Base-by-base conservation (phyloP, 2,113 vertebrate genomes). In the Anthoscopus minutus region DNA sequence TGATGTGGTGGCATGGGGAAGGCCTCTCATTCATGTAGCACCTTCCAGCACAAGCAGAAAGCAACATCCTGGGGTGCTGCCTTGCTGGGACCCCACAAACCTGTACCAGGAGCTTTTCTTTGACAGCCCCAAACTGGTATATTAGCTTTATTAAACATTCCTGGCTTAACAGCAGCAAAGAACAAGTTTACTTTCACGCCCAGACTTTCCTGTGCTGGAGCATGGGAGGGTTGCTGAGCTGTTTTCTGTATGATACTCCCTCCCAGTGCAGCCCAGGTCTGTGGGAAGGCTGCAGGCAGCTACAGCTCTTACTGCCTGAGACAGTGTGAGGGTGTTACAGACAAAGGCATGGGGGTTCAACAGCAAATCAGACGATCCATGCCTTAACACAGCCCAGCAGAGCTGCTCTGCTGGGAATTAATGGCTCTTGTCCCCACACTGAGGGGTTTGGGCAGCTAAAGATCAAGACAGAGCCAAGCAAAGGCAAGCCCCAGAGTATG, bases 101-200 rank as follows among this genome's bases (percentile, higher is more conserved):
- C 86, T 58, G 79, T 45, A 35, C 66, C 27, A 73, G 45, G 31
- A 78, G 66, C 51, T 76, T 50, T 6, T n/a, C 33, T 66, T 65
- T 33, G 24, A 38, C 2, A 11, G 50, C 54, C 35, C 38, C 64
- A 30, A 50, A 81, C 0, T n/a, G n/a, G n/a, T n/a, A n/a, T n/a
- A n/a, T n/a, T n/a, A n/a, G 4, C n/a, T 45, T 45, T 16, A 2
- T 38, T 42, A 42, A 37, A 57, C 27, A 48, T 84, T 6, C 47
- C 35, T 88, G 70, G 22, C 58, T 78, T 65, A 65, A 87, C 13
- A 93, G 71, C 67, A 96, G 76, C 57, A 54, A 90, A 76, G 37
- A 57, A 24, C 35, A 18, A 51, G 23, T 50, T 58, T n/a, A 15
- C n/a, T 79, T 74, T 90, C 72, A 93, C 33, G 5, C 20, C 16